Percentiles rank a stretch among this genome's conserved stretches.
Conservation (phyloP, 2,797 vertebrate genomes). For the Alosa sapidissima region DNA sequence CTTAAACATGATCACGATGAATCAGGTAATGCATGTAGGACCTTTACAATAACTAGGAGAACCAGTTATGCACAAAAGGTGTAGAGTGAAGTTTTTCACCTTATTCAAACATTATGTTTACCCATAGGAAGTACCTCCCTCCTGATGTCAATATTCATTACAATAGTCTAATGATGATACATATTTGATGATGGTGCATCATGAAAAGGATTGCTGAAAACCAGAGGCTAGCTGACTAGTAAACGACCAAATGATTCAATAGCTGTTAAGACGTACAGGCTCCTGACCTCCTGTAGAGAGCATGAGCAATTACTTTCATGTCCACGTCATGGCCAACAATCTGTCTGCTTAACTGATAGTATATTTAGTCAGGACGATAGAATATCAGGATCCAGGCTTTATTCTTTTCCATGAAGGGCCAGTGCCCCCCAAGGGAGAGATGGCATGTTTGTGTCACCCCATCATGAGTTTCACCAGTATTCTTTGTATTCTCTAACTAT, state of each 20-base stretch:
- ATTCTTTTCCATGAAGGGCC: background rate
- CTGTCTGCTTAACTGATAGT: background rate
- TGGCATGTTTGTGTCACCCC: too few relatives aligned
- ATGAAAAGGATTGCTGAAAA: background rate
- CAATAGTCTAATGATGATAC: background rate
- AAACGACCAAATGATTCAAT: background rate
- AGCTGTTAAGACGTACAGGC: background rate
- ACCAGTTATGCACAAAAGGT: background rate
- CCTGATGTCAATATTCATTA: background rate
- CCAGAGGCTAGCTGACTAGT: background rate
- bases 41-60: too few relatives aligned
- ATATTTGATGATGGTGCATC: background rate
- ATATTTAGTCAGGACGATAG: too few relatives aligned
- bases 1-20: conserved; percentile 91
- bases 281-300: background rate
- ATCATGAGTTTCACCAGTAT: too few relatives aligned
- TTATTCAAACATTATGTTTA: too few relatives aligned
- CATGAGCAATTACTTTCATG: background rate
- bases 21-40: conserved; percentile 83
- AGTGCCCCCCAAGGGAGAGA: too few relatives aligned
- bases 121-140: too few relatives aligned
- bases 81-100: background rate
- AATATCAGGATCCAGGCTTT: too few relatives aligned
- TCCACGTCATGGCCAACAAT: background rate
- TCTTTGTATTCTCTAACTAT: too few relatives aligned